Evolutionary conservation across 2,888 invertebrate species (phyloP), one percentile per base, ranked within the genome.

Genomic region (Meta bourneti): DNA sequence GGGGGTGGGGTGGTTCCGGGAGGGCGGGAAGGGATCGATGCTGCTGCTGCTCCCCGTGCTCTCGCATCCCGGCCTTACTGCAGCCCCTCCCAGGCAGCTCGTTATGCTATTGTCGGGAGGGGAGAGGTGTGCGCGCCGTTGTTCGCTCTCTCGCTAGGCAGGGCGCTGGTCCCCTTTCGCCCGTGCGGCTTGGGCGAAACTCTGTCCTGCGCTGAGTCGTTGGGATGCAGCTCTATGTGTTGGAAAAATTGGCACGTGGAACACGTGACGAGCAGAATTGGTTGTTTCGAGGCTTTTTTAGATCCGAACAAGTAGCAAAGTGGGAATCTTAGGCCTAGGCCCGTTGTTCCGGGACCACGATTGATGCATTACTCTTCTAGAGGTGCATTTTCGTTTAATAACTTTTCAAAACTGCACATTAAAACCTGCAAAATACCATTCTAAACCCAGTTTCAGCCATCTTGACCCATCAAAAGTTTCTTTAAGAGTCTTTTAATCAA

Each of bases 91-190:
- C 70, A 52, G 48, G 71, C 48, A 70, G 78, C 90, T 91, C 91
- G 91, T 91, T 91, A 91, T 87, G 86, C 82, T 87, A 91, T 91
- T 91, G 91, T 87, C 77, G 82, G 52, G 19, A 11, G 81, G 70
- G 52, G 51, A 20, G 54, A 7, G 78, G 74, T 0, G 51, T 5
- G 52, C 20, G 8, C 79, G 4, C 61, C 69, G 13, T 48, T 69
- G 70, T 81, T 70, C 34, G 51, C 51, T 34, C 34, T 34, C 34
- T 34, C 34, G 34, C 34, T 34, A 34, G 34, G 34, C 34, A 34
- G 34, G 34, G 34, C 34, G 34, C 34, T 34, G 34, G 34, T 34
- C 34, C 34, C 34, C 34, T 34, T 34, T 77, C 77, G 34, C 34
- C 34, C 34, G 4, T 34, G 34, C 34, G 34, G 34, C 34, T 34